Conservation (phyloP, 2,797 vertebrate genomes). For the Rhabdophis nuchalis region DNA sequence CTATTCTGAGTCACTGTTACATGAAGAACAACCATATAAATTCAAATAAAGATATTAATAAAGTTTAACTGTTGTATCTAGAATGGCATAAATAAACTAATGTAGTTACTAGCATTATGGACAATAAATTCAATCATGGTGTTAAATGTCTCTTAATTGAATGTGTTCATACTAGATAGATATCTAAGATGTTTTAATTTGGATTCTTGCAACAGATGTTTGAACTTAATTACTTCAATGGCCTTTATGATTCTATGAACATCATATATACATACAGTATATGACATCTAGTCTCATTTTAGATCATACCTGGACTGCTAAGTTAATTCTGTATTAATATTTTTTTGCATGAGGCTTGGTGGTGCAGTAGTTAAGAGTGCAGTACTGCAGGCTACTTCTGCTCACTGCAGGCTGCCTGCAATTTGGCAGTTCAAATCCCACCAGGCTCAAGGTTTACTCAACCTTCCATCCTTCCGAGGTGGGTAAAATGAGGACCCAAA, state of each 20-base stretch:
- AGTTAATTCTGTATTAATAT: neutral
- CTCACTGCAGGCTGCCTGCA: too few relatives aligned
- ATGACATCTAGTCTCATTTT: neutral
- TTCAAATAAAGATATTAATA: neutral
- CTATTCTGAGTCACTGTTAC: neutral
- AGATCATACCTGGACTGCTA: neutral
- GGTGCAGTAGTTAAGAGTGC: too few relatives aligned
- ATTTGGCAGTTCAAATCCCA: too few relatives aligned
- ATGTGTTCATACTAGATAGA: neutral
- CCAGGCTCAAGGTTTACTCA: too few relatives aligned
- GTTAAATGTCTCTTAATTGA: neutral
- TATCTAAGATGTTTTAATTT: neutral
- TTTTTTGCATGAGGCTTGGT: neutral
- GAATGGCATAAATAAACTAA: neutral
- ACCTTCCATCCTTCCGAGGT: too few relatives aligned
- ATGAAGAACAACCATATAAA: neutral
- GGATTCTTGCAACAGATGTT: neutral
- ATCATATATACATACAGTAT: neutral
- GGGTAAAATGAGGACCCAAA: too few relatives aligned
- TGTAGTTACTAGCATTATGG: neutral
- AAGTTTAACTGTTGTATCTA: neutral
- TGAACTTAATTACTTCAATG: neutral
- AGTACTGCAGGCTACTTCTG: too few relatives aligned
- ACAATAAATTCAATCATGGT: neutral
- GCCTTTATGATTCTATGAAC: neutral